Evolutionary conservation across 2,888 invertebrate species (phyloP), one percentile per base, ranked within the genome.

Genomic region (Dyspetes luteomarginatus): DNA sequence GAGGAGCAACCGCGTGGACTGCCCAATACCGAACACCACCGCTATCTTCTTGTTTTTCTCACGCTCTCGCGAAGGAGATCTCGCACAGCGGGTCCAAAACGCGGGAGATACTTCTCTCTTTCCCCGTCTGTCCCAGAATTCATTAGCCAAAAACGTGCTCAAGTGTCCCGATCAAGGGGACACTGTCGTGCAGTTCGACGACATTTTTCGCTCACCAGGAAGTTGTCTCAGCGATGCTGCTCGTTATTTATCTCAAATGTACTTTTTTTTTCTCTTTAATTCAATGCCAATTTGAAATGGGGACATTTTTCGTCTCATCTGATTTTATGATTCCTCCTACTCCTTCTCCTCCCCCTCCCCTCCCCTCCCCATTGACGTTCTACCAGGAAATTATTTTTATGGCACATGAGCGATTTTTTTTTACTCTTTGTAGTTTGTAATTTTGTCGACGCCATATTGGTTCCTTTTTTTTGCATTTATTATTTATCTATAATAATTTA

Each of bases 141-240:
- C 81, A 81, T 81, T 81, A 81, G 81, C 81, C 52, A n/a, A 75
- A 52, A 68, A 71, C 71, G 72, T 67, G 68, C 76, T 15, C 41
- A 3, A 2, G 43, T 7, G 9, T 30, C 64, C 50, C 48, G 56
- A 56, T 72, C 80, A 45, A 67, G 12, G 26, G 30, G 17, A 56
- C 17, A n/a, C 50, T 15, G 22, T 64, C 5, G 24, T 15, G 19
- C 55, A 56, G 30, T 69, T 62, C 55, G 64, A 65, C 48, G 68
- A 64, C 81, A 73, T 62, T 12, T 60, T 9, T 36, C 17, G n/a
- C 30, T 52, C 52, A 64, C 36, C 68, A 67, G 67, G 60, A 67
- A 81, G 55, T 60, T 28, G 55, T 41, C 26, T 24, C 19, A n/a
- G 3, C 36, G 50, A 19, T 28, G 41, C 22, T 64, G 41, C 50